Percentiles rank a stretch among this genome's conserved stretches.
Evolutionary conservation across 2,113 vertebrate species (phyloP).

Genomic region (Rattus rattus): DNA sequence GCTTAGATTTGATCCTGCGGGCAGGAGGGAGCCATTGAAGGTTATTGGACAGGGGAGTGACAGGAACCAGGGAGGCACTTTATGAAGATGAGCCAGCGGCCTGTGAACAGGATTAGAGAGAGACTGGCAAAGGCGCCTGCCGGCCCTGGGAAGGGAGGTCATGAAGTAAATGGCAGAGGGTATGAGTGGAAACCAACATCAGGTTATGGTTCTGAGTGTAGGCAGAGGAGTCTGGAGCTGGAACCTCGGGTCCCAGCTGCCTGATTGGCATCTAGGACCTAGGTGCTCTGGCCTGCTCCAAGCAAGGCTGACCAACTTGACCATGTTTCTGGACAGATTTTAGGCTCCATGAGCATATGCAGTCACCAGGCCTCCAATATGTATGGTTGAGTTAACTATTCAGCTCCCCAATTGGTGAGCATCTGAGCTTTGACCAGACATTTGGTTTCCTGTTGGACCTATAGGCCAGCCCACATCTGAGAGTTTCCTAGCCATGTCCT

Average conservation of each 20-base stretch:
- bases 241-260: background rate
- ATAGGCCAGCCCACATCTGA: background rate
- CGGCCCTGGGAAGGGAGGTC: background rate
- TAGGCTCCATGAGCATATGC: background rate
- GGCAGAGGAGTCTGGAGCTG: background rate
- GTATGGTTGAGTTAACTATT: background rate
- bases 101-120: background rate
- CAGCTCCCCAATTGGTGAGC: background rate
- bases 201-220: background rate
- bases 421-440: background rate
- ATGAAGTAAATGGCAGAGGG: background rate
- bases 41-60: constrained; percentile 73
- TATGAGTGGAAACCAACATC: background rate
- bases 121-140: background rate
- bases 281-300: background rate
- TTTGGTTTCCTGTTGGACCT: background rate
- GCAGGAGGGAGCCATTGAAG: constrained; percentile 74
- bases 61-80: constrained; percentile 62
- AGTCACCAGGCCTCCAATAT: background rate
- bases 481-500: background rate
- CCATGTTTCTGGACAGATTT: background rate
- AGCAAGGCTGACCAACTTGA: background rate
- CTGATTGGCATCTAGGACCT: background rate
- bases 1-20: constrained; percentile 45
- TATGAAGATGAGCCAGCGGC: constrained; percentile 41